These are phyloP conservation scores for Hetaerina americana DNA, from an alignment of 1,140 invertebrate species.

Conservation along the genomic window DNA sequence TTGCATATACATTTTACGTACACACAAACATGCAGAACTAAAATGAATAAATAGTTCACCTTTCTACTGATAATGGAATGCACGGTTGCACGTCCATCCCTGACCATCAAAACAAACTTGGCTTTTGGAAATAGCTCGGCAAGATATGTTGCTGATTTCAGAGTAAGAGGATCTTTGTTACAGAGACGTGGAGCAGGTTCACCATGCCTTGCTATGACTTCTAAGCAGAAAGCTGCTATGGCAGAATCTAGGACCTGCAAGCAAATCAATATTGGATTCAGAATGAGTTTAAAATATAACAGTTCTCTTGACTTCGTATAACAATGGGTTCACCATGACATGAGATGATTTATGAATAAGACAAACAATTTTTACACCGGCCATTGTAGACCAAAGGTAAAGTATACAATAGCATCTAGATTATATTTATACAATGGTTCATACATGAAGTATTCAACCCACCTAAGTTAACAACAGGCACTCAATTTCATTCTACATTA, in stretches of 20 bases:
- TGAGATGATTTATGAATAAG: background rate
- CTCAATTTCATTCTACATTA: too few relatives aligned
- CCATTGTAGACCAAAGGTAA: too few relatives aligned
- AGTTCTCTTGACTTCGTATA: too few relatives aligned
- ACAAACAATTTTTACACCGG: background rate
- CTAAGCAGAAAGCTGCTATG: slow-evolving; percentile 89
- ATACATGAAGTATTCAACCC: too few relatives aligned
- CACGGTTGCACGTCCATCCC: slow-evolving; percentile 93
- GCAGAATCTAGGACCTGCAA: slow-evolving; percentile 77
- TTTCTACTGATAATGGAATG: slow-evolving; percentile 96
- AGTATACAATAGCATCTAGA: too few relatives aligned
- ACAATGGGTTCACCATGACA: background rate
- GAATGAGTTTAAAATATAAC: too few relatives aligned
- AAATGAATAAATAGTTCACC: too few relatives aligned
- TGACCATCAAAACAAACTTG: slow-evolving; percentile 96
- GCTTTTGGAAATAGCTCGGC: slow-evolving; percentile 50
- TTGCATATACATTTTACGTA: too few relatives aligned
- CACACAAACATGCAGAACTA: too few relatives aligned
- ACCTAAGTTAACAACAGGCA: too few relatives aligned
- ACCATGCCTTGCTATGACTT: slow-evolving; percentile 91
- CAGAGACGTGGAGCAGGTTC: slow-evolving; percentile 84
- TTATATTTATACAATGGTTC: too few relatives aligned
- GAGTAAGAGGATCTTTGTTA: slow-evolving; percentile 96
- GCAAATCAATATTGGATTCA: slow-evolving; percentile 14
- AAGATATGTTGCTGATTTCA: slow-evolving; percentile 82